phyloP scores from a whole-genome alignment of 1,140 invertebrate species.

The Drosophila takahashii region DNA sequence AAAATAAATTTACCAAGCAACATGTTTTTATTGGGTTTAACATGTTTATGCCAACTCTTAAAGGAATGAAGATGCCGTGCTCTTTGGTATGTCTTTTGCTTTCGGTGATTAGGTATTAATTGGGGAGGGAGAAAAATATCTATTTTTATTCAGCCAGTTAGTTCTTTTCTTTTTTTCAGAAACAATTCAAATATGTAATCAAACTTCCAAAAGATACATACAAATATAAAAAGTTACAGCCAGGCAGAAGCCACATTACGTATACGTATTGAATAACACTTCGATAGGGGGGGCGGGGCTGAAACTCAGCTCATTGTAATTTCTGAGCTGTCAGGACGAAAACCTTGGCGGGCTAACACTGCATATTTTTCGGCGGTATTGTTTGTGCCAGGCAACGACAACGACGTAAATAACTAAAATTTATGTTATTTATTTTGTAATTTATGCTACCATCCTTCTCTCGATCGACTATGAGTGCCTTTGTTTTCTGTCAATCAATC shows the following conservation, averaged over 20 bases:
- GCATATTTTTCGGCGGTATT: slow-evolving; percentile 36
- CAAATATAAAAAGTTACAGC: no score
- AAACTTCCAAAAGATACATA: no score
- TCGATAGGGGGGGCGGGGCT: neutral
- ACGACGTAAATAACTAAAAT: slow-evolving; percentile 51
- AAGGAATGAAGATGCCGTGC: neutral
- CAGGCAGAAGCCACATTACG: no score
- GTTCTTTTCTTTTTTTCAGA: no score
- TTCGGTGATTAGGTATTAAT: no score
- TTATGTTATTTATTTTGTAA: slow-evolving; percentile 80
- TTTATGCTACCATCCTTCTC: slow-evolving; percentile 63
- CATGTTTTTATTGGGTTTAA: slow-evolving; percentile 48
- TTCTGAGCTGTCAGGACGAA: slow-evolving; percentile 36
- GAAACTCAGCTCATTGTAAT: slow-evolving; percentile 17
- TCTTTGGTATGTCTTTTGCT: neutral
- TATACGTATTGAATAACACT: neutral
- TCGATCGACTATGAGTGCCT: slow-evolving; percentile 26
- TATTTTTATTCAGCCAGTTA: no score
- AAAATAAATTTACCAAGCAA: slow-evolving; percentile 77
- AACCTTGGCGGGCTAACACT: slow-evolving; percentile 40
- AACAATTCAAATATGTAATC: no score
- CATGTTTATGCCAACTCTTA: neutral
- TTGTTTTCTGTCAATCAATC: slow-evolving; percentile 61
- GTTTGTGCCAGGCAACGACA: slow-evolving; percentile 68
- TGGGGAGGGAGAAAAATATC: no score